Base-by-base conservation (phyloP, 2,888 invertebrate genomes). In the Protophormia terraenovae region DNA sequence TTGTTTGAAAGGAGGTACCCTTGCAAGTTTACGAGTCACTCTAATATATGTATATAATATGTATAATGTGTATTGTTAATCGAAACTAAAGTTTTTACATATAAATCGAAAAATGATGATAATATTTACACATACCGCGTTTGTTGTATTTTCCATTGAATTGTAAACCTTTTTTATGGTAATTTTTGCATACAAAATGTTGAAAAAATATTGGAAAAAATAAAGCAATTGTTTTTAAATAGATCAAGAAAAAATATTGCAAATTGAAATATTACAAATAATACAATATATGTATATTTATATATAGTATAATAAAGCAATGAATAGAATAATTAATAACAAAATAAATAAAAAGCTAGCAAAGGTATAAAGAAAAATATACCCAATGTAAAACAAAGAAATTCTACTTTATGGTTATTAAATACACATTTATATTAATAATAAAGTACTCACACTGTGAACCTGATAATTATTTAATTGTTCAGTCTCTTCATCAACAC, bases 401-500 rank as follows among this genome's bases (percentile, higher is more conserved):
- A 72, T 16, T 64, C 19, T 53, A 71, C 14, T 27, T 7, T 41
- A 41, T 19, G 22, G 10, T 45, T 29, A 22, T 27, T 41, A 41
- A 41, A 41, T 41, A 3, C 10, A 35, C 35, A 14, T 12, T 53
- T 53, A 53, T 22, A 41, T 7, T 55, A 53, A 53, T 66, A 14
- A 47, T 16, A 45, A 29, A 47, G 8, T 93, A 97, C 97, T 96
- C 94, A 97, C 97, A 94, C 96, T 97, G 93, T 96, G 94, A 64
- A 96, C 95, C 89, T 96, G 95, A 91, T 96, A 96, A 83, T 92
- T 93, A 47, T 97, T 96, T 86, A 97, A 93, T 86, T 96, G 96
- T 93, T 98, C 98, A 87, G 96, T 96, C 93, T 98, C 98, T 89
- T 98, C 98, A 89, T 97, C 98, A 85, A 97, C 96, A 29, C 97